phyloP scores from a whole-genome alignment of 1,140 invertebrate genomes.

The Muscidifurax raptorellus region DNA sequence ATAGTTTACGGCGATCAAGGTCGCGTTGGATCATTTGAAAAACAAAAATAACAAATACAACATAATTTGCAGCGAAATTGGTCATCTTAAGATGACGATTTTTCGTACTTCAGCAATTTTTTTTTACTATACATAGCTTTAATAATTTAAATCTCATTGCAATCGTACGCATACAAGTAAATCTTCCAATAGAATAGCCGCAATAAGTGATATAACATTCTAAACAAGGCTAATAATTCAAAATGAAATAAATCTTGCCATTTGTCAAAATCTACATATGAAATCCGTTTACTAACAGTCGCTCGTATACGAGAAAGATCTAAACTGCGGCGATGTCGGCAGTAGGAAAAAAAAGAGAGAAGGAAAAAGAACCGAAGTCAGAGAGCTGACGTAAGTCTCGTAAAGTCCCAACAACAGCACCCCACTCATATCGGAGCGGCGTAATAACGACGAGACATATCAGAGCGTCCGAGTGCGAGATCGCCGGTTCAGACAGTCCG shows the following conservation, averaged over 20 bases:
- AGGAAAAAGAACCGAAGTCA: not conserved
- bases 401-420: not conserved
- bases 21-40: too few species aligned
- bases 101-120: too few species aligned
- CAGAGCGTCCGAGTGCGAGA: conserved; percentile 60
- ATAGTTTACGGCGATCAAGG: too few species aligned
- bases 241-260: not conserved
- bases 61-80: too few species aligned
- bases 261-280: not conserved
- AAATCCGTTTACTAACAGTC: not conserved
- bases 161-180: too few species aligned
- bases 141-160: too few species aligned
- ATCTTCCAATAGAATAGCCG: too few species aligned
- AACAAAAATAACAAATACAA: too few species aligned
- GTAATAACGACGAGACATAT: conserved; percentile 58
- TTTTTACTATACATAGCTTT: too few species aligned
- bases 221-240: too few species aligned
- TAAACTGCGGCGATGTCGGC: not conserved
- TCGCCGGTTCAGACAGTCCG: conserved; percentile 59
- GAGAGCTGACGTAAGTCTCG: conserved; percentile 21
- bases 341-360: not conserved
- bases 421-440: conserved; percentile 4
- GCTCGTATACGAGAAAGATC: not conserved
- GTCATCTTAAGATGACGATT: too few species aligned
- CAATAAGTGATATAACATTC: too few species aligned